Evolutionary conservation across 2,113 vertebrate genomes (phyloP), one percentile per base, ranked within the genome.

Genomic region (Calyptommatus sinebrachiatus): DNA sequence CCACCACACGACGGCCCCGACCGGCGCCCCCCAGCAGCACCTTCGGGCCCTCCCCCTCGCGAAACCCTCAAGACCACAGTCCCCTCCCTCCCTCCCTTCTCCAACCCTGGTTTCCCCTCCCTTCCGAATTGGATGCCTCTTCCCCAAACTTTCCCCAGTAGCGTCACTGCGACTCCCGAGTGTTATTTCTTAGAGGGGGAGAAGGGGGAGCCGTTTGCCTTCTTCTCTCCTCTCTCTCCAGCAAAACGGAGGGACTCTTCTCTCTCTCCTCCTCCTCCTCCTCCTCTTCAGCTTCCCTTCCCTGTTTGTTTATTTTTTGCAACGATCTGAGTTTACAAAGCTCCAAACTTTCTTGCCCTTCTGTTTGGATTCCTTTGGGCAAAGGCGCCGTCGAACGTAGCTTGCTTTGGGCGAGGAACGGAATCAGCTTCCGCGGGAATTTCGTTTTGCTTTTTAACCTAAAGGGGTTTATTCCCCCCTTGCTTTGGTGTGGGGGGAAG

Each of bases 131-230:
- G 62, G 70, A 48, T 31, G 69, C 74, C 71, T 73, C 71, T 77
- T 78, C 76, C 24, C 74, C 20, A 11, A 73, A 79, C 67, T 70
- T 83, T 73, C 71, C 46, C 24, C 79, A 29, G 73, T 28, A 48
- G 70, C 8, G 69, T 35, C 35, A n/a, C 61, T 14, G 68, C 20
- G 60, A 53, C 61, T 21, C 41, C 10, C 7, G 22, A 28, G 18
- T 8, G 67, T 21, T 57, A 20, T 62, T 61, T 62, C 77, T 48
- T 18, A 76, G 62, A 41, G 24, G 61, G 41, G 18, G 26, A 22
- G 20, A 28, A 72, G 78, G 78, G 22, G 71, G 46, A 65, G 62
- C 20, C 53, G 20, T 31, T 73, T 50, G 26, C 29, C 50, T 10
- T 45, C 14, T 9, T n/a, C 29, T 10, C 31, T 75, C 16, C 3